Base-by-base conservation (phyloP, 2,797 vertebrate species). In the Pipistrellus pygmaeus region DNA sequence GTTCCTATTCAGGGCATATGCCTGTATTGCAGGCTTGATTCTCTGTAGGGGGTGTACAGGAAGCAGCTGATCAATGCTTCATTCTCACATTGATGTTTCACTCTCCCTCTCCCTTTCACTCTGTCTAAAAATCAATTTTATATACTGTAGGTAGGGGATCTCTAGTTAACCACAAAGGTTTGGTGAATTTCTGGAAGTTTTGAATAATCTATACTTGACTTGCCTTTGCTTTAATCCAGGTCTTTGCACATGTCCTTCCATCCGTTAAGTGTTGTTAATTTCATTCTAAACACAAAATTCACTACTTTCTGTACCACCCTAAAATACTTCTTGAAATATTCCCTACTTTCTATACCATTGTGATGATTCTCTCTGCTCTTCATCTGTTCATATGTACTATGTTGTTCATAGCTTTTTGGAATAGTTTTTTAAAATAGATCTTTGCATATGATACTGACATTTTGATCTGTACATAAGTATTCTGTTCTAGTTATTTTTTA, bases 261-360 rank as follows among this genome's bases (percentile, higher is more conserved):
- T 72, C 30, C 21, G 10, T 83, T 78, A 60, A 3, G 14, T 68
- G 2, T 78, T 21, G n/a, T 90, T 82, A 27, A 30, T 73, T 41
- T 64, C n/a, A 86, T 90, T 90, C 23, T 60, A 90, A 77, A 78
- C 27, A 6, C 38, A 82, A 95, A 88, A 20, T 51, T 38, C 13
- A 35, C 69, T 14, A 32, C 73, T 55, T 38, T 90, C n/a, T 85
- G 64, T 71, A 15, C 21, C 5, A 71, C 11, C 9, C 44, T 73
- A 23, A 60, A 44, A 72, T 72, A 44, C 15, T 85, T 46, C 60
- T 93, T n/a, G 21, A 95, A 81, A 69, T 71, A 4, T 5, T 91
- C 4, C 8, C 18, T 64, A n/a, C 3, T 38, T 53, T 87, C 30
- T 88, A 51, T 71, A 12, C 25, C 9, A 81, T 20, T 6, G 17